Base-by-base conservation (phyloP, 2,113 vertebrate genomes). In the Vireo altiloquus region DNA sequence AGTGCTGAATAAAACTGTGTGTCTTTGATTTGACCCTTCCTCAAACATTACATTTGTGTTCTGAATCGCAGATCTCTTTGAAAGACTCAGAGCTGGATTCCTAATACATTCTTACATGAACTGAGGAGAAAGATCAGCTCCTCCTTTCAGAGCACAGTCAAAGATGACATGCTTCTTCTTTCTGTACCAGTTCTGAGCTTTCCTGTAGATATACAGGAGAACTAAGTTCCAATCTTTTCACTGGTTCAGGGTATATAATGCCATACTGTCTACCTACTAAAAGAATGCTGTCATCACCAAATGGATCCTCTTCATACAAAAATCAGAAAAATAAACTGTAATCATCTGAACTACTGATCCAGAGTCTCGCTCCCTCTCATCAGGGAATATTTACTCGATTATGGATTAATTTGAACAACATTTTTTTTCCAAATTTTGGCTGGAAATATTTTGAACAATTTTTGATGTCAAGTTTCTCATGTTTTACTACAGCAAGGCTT, bases 251-350 rank as follows among this genome's bases (percentile, higher is more conserved):
- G 24, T 19, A 19, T 21, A 5, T 68, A 72, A 94, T 79, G 13
- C 23, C 24, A 20, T 42, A 28, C 4, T 0, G 0, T 49, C 49
- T 82, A 53, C 28, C 23, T 47, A 53, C 31, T 28, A 66, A 61
- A 69, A 78, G 15, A 84, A 81, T 57, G 13, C 4, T 74, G 70
- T 69, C 78, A 35, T 72, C 37, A 53, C 9, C 24, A 74, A 49
- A 69, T 28, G 18, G 7, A 70, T 74, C 5, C 5, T 56, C 19
- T 65, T 70, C 33, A 49, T 53, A 37, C 2, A 78, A 77, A 87
- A 49, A 4, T 0, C 35, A 42, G 15, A 59, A 70, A 63, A n/a
- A 75, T 50, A 77, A 79, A 44, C 21, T 44, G 2, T 22, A 81
- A 28, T 60, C 5, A 42, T 12, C 9, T 31, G 79, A 75, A 65